A percentile compares a stretch with the other conserved stretches of the same genome.
phyloP scores from a whole-genome alignment of 2,797 vertebrate genomes.

The Nannoperca australis region DNA sequence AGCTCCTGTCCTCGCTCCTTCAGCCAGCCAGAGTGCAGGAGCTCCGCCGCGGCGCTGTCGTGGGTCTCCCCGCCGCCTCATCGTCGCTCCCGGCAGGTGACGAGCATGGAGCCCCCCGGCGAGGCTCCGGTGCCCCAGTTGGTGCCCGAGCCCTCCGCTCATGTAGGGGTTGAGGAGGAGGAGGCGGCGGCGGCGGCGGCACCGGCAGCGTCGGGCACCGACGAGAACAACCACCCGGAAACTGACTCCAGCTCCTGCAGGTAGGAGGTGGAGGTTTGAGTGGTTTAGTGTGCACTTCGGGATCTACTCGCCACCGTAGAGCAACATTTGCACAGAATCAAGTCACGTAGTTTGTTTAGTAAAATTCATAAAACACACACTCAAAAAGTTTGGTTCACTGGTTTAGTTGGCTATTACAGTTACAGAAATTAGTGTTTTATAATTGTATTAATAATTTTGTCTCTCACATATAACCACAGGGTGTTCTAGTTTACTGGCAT shows the following conservation, averaged over 20 bases:
- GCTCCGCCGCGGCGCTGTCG: slow-evolving; percentile 87
- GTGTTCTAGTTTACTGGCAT: neutral
- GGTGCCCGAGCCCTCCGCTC: slow-evolving; percentile 70
- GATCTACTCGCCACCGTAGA: neutral
- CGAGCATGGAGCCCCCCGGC: slow-evolving; percentile 83
- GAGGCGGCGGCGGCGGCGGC: slow-evolving; percentile 74
- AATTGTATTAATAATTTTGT: neutral
- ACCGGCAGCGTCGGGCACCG: slow-evolving; percentile 80
- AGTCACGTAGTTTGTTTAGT: neutral
- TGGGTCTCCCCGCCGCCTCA: slow-evolving; percentile 90
- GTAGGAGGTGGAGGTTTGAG: slow-evolving; percentile 74
- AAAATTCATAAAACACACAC: slow-evolving; percentile 5
- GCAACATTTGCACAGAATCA: neutral
- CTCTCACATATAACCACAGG: neutral
- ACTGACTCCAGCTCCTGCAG: slow-evolving; percentile 97
- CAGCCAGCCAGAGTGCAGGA: slow-evolving; percentile 93
- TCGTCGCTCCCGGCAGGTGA: slow-evolving; percentile 82
- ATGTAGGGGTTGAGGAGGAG: slow-evolving; percentile 81
- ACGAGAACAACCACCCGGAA: slow-evolving; percentile 88
- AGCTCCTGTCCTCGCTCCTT: slow-evolving; percentile 86
- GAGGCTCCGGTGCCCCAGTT: slow-evolving; percentile 83
- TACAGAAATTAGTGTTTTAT: neutral
- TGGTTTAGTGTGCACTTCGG: neutral
- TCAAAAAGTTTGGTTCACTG: slow-evolving; percentile 36
- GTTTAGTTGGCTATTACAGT: neutral